Evolutionary conservation across 2,888 invertebrate species (phyloP), one percentile per base, ranked within the genome.

Genomic region (Lordiphosa fenestrarum): DNA sequence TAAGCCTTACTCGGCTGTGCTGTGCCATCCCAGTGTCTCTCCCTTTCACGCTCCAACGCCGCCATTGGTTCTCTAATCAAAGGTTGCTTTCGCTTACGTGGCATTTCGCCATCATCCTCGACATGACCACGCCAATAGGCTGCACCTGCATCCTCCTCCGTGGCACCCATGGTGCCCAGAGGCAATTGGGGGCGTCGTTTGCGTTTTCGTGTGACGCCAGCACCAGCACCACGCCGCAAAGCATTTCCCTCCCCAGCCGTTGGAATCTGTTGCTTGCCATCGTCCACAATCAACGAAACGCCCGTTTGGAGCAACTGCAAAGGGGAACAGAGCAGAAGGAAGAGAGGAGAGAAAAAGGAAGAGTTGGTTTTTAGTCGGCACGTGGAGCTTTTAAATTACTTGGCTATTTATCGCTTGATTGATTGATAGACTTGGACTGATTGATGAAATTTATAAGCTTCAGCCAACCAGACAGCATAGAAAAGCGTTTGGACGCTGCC

Each of bases 171-270:
- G 9, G 81, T 73, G 35, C 67, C 80, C 44, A 72, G 42, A 9
- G 69, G 66, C n/a, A 70, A 10, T 53, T 91, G 90, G n/a, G 92
- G 93, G 42, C 92, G 90, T 55, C 93, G 90, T 88, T 92, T 93
- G 55, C 93, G 91, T 88, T 93, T 93, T 9, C 70, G 70, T 13
- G 46, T 47, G 4, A 52, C 36, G 23, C 55, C 66, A 35, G 9
- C 48, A 33, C 9, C 41, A 9, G 46, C 55, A 7, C n/a, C 39
- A 9, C 10, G 71, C 51, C 40, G 61, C 25, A 25, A 25, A 6
- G 25, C 25, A 25, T 25, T 25, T 25, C 25, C 25, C 6, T 25
- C 25, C 40, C 41, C 39, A 50, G 30, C 3, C 9, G 23, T 23
- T 23, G 23, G 23, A 2, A 6, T 23, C 23, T 30, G 30, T 30